Base-by-base conservation (phyloP, 2,797 vertebrate species). In the Melanogrammus aeglefinus region DNA sequence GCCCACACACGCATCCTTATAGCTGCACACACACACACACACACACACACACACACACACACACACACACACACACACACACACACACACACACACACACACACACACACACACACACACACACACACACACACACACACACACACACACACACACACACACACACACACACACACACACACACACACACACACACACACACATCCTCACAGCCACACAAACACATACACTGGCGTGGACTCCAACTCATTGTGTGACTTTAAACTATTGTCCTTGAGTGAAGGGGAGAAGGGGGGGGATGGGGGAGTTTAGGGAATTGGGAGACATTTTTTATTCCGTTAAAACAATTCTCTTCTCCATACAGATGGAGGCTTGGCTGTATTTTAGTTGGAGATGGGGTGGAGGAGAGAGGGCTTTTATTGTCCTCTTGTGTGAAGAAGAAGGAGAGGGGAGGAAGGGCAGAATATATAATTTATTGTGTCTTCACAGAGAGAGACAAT, bases 251-350 rank as follows among this genome's bases (percentile, higher is more conserved):
- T 39, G 24, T 21, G 29, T 9, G 70, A 38, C 70, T 39, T 71
- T n/a, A 72, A 29, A 75, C 75, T 13, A 33, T 24, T 74, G n/a
- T 44, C 29, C 71, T 21, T 31, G n/a, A 86, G 86, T 66, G 74
- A 77, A 77, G 78, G 74, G 81, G 83, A 86, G 81, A 87, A 80
- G 88, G 79, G 85, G 88, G 44, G 47, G 47, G 41, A 16, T 44
- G 41, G 47, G 41, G 41, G 41, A 16, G 16, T 51, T 70, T 18
- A 70, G 24, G 66, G 66, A 70, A 70, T 27, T 70, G 24, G n/a
- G 12, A 27, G 24, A 51, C 6, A 70, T 24, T 70, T 29, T 88
- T 91, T 89, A 88, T 92, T 88, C 93, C 95, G 91, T 94, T 96
- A 90, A 93, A 94, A 93, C 81, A 78, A 79, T 82, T 83, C 73